Evolutionary conservation across 2,113 vertebrate species (phyloP).

Genomic region (Caretta caretta): DNA sequence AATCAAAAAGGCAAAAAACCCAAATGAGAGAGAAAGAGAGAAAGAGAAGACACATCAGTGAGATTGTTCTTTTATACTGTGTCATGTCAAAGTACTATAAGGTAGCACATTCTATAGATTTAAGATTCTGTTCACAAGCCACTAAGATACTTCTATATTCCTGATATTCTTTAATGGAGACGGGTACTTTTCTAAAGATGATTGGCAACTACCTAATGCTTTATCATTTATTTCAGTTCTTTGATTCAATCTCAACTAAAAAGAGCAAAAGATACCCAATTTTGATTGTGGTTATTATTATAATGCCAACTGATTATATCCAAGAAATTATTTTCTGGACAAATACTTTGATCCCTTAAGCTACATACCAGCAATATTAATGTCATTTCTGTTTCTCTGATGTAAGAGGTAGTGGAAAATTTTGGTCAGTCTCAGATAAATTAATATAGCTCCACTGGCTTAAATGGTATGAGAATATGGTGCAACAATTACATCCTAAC

Average conservation of each 20-base stretch:
- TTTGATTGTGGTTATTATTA: slow-evolving; percentile 35
- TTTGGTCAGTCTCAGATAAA: slow-evolving; percentile 4
- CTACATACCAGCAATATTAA: neutral
- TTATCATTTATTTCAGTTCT: slow-evolving; percentile 11
- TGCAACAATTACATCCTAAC: neutral
- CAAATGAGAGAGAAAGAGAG: neutral
- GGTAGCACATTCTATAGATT: neutral
- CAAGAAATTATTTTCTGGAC: slow-evolving; percentile 12
- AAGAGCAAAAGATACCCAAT: slow-evolving; percentile 15
- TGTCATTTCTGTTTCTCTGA: neutral
- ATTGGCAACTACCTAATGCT: neutral
- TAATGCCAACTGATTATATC: slow-evolving; percentile 2
- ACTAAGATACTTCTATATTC: neutral
- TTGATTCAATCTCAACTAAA: slow-evolving; percentile 18
- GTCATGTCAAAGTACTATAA: accelerated
- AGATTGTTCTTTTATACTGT: neutral
- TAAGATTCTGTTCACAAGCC: neutral
- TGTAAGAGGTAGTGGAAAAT: neutral
- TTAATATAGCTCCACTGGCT: neutral
- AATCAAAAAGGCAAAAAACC: neutral
- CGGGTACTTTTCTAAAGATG: neutral
- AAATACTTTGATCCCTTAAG: neutral
- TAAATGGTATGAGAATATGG: neutral
- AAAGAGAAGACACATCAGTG: neutral
- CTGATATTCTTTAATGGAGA: neutral